Base-by-base conservation (phyloP, 2,888 invertebrate species). In the Diaprepes abbreviatus region DNA sequence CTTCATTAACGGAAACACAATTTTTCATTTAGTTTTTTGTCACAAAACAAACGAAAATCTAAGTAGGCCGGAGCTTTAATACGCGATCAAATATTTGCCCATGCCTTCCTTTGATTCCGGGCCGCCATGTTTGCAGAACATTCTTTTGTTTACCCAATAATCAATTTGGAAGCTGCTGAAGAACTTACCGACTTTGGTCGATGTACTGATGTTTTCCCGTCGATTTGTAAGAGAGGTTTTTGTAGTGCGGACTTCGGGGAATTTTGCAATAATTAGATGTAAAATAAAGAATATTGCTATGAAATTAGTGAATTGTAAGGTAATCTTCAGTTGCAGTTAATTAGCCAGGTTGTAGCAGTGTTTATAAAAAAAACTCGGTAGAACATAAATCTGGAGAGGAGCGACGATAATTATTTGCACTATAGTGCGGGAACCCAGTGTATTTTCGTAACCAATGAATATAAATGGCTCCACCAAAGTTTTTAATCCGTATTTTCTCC, bases 71-170 rank as follows among this genome's bases (percentile, higher is more conserved):
- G 9, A 28, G 78, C 79, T 81, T 71, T 82, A 83, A 83, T 82
- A 82, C 83, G 73, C 76, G 76, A 71, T 79, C 77, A 81, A 79
- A 83, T 83, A 83, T 83, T 83, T 80, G 78, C 75, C 75, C 75
- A 7, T 63, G 75, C 75, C 75, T 60, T 73, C 79, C 82, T 81
- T 82, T 82, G 75, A 74, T 77, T 77, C 75, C 70, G 74, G 74
- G 76, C 82, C 79, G 72, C 72, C 70, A 58, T 73, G 70, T 73
- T 70, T 70, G 70, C 70, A 16, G 59, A 67, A 58, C 70, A 67
- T 66, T 66, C 66, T 73, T 73, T 69, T 78, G 79, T 81, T 79
- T 79, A 76, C 77, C 74, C 74, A 78, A 75, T 75, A 79, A 77
- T 79, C 80, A 80, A 81, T 81, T 79, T 78, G 78, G 77, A 75